Conservation (phyloP, 2,888 invertebrate species). For the Drosophila siamana region DNA sequence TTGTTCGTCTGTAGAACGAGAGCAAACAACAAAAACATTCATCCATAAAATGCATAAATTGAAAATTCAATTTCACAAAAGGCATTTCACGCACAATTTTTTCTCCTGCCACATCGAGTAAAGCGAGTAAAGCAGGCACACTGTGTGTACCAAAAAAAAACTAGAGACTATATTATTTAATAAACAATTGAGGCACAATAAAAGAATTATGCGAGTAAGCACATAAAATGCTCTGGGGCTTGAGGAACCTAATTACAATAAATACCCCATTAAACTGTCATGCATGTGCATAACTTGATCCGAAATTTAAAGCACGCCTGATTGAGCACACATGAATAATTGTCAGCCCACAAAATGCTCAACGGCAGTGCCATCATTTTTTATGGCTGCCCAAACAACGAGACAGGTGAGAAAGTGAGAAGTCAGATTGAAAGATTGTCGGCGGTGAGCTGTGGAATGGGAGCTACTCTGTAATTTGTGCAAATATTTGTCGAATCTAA, state of each 20-base stretch:
- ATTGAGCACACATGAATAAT: constrained; percentile 28
- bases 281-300: constrained; percentile 9
- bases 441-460: not conserved
- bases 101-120: not conserved
- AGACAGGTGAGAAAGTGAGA: constrained; percentile 16
- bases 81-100: constrained; percentile 31
- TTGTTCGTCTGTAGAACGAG: constrained; percentile 7
- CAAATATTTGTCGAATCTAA: constrained; percentile 28
- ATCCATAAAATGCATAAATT: constrained; percentile 59
- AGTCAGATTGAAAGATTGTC: constrained; percentile 19
- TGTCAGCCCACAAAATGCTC: constrained; percentile 3
- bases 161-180: constrained; percentile 29
- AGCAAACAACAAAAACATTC: constrained; percentile 28
- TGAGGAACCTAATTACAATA: constrained; percentile 15
- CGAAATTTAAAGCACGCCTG: constrained; percentile 39
- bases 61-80: constrained; percentile 61
- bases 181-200: not conserved
- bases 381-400: constrained; percentile 26
- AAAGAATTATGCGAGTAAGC: constrained; percentile 3
- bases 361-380: not conserved
- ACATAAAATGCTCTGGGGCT: constrained; percentile 2
- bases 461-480: constrained; percentile 8
- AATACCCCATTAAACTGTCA: constrained; percentile 7
- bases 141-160: not conserved
- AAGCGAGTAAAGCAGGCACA: not conserved